phyloP scores from a whole-genome alignment of 2,113 vertebrate genomes.

The Orthochromis indermauri region DNA sequence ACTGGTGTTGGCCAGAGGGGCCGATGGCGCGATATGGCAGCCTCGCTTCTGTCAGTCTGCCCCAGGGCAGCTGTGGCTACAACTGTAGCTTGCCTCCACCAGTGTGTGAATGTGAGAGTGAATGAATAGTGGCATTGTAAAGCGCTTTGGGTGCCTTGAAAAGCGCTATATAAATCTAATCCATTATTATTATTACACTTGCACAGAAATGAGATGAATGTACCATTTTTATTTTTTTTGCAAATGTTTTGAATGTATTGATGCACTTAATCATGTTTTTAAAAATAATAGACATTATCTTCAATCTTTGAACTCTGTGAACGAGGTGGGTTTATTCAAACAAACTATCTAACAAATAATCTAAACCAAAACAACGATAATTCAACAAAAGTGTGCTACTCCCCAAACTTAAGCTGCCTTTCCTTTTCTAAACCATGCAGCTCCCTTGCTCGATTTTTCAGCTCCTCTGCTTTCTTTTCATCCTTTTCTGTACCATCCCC shows the following conservation, averaged over 20 bases:
- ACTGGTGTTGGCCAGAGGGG: too few species aligned
- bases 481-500: conserved; percentile 84
- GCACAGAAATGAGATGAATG: not conserved
- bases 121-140: too few species aligned
- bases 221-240: not conserved
- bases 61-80: too few species aligned
- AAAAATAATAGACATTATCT: not conserved
- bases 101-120: too few species aligned
- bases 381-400: not conserved
- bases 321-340: not conserved
- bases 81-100: too few species aligned
- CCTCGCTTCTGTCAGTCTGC: too few species aligned
- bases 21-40: too few species aligned
- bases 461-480: conserved; percentile 80
- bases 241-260: not conserved
- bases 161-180: too few species aligned
- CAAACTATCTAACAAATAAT: not conserved
- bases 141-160: too few species aligned
- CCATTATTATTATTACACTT: too few species aligned
- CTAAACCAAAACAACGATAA: not conserved
- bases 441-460: conserved; percentile 82
- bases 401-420: conserved; percentile 48
- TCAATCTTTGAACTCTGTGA: not conserved
- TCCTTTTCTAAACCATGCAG: conserved; percentile 77
- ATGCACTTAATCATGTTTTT: not conserved